Evolutionary conservation across 2,888 invertebrate species (phyloP).

Genomic region (Seira sanloemensis): DNA sequence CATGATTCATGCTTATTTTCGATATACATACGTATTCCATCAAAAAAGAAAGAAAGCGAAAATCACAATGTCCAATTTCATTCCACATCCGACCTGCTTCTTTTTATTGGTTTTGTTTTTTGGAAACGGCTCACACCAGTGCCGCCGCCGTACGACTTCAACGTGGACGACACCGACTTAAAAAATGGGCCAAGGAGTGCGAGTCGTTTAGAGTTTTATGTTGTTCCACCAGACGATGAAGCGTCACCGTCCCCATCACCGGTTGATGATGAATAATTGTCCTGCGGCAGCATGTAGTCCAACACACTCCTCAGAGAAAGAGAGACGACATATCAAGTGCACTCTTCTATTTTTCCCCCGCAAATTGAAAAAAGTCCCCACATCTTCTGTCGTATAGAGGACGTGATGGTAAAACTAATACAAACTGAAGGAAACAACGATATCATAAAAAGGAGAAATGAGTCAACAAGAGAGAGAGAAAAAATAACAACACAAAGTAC

Average conservation of each 20-base stretch:
- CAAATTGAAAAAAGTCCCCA: not conserved
- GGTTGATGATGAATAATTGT: constrained; percentile 52
- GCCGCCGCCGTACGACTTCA: constrained; percentile 47
- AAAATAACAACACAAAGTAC: too few relatives aligned
- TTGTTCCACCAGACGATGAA: constrained; percentile 45
- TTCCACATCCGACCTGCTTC: too few relatives aligned
- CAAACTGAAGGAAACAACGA: not conserved
- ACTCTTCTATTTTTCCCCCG: constrained; percentile 17
- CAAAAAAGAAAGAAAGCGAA: not conserved
- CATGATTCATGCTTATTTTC: not conserved
- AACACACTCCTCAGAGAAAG: not conserved
- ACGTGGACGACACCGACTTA: constrained; percentile 13
- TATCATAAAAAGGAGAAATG: not conserved
- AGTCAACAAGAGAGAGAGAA: too few relatives aligned
- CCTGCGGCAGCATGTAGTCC: constrained; percentile 34
- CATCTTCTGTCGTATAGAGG: not conserved
- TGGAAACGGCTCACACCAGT: constrained; percentile 18
- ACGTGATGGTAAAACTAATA: not conserved
- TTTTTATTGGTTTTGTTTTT: not conserved
- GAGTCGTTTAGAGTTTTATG: constrained; percentile 37
- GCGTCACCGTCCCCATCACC: constrained; percentile 49
- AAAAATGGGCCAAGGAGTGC: not conserved
- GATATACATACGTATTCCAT: too few relatives aligned
- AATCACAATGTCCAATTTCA: too few relatives aligned
- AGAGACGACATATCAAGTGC: constrained; percentile 25